Evolutionary conservation across 1,140 invertebrate species (phyloP).

Genomic region (Solenopsis invicta): DNA sequence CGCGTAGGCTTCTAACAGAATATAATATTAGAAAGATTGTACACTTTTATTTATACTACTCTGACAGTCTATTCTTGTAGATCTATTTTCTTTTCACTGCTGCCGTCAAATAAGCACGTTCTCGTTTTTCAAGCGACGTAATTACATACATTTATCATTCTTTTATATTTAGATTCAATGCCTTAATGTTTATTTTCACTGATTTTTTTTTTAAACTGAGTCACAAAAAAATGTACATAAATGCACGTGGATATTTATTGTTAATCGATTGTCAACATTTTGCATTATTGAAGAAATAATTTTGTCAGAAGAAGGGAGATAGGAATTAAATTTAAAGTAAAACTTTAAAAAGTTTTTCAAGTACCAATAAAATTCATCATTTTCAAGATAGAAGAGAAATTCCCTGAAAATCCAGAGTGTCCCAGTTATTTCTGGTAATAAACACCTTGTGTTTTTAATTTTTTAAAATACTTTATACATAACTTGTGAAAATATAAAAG

Average conservation of each 20-base stretch:
- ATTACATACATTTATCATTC: background rate
- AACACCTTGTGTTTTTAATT: background rate
- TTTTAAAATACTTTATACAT: background rate
- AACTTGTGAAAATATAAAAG: slow-evolving; percentile 18
- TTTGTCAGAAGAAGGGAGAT: too few species aligned
- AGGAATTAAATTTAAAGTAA: too few species aligned
- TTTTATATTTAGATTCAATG: background rate
- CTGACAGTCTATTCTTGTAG: background rate
- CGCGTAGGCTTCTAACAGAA: background rate
- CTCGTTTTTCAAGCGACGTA: background rate
- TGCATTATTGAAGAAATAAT: too few species aligned
- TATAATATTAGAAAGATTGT: background rate
- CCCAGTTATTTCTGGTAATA: too few species aligned
- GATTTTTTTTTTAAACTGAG: too few species aligned
- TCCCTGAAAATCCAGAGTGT: too few species aligned
- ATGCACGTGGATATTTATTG: too few species aligned
- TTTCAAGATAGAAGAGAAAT: too few species aligned
- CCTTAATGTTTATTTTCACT: background rate
- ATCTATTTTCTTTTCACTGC: background rate
- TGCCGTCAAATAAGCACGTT: background rate
- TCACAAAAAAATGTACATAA: too few species aligned
- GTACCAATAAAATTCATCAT: too few species aligned
- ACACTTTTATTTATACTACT: background rate
- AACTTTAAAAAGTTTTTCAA: too few species aligned
- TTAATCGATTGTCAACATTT: too few species aligned